Evolutionary conservation across 2,797 vertebrate species (phyloP).

Genomic region (Nasua narica): DNA sequence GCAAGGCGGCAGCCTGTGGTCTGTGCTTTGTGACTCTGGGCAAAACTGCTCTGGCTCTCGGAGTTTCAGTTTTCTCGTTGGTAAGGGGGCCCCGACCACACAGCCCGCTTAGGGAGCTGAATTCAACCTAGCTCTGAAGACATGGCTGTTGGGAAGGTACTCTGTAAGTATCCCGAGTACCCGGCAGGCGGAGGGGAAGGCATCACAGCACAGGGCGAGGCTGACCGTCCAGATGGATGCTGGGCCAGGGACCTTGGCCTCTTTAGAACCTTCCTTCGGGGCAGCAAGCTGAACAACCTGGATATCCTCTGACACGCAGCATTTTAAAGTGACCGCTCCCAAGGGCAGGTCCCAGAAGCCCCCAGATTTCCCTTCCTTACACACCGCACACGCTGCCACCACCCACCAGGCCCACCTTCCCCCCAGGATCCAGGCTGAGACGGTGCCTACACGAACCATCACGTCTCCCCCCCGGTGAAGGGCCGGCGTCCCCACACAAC

Average conservation of each 20-base stretch:
- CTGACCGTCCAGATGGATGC: slow-evolving; percentile 63
- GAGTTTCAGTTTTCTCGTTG: not conserved
- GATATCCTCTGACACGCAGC: not conserved
- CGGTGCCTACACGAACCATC: not conserved
- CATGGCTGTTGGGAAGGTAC: not conserved
- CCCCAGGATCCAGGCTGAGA: not conserved
- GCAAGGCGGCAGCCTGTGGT: not conserved
- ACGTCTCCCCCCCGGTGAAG: not conserved
- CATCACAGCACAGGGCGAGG: not conserved
- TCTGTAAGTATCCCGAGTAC: not conserved
- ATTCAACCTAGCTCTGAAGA: not conserved
- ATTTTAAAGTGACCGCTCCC: slow-evolving; percentile 60
- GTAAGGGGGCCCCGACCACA: not conserved
- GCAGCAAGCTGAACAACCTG: slow-evolving; percentile 68
- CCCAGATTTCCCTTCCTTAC: not conserved
- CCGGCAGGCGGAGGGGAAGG: not conserved
- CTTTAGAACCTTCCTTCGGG: slow-evolving; percentile 65
- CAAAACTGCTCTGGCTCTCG: not conserved
- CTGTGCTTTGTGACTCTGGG: not conserved
- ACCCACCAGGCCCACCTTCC: not conserved
- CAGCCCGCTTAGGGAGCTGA: not conserved
- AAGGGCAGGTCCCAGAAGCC: not conserved
- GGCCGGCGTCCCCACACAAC: not conserved
- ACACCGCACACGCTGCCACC: not conserved
- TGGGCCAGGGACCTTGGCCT: slow-evolving; percentile 63